Evolutionary conservation across 2,888 invertebrate species (phyloP), one percentile per base, ranked within the genome.

Genomic region (Chrysomela aeneicollis): DNA sequence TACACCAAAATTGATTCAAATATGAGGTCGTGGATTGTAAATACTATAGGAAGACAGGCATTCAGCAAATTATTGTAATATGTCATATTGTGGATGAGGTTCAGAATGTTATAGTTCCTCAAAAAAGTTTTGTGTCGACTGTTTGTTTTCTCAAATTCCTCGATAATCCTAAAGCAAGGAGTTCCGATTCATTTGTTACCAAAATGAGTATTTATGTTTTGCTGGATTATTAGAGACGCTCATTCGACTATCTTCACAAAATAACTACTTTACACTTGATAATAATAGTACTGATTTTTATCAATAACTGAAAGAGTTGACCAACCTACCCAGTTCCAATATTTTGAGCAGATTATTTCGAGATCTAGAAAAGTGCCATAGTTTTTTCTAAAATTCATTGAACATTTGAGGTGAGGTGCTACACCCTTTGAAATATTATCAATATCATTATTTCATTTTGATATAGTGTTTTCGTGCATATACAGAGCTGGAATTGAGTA

Each of bases 1-100:
- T 88, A 86, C 76, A 84, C 85, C 18, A 80, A 84, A 8, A 74
- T 86, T 2, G 81, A 82, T 55, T 67, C 74, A 9, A 78, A 80
- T 35, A 76, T 83, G 30, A 78, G 79, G 60, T 66, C 74, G 46
- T 86, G 86, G 86, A 82, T 85, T 35, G 73, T 76, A 63, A 82
- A 82, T 64, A 84, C 84, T 6, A 81, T 84, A 60, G 84, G 84
- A n/a, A 49, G 52, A 35, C 60, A 62, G 35, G 64, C 64, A 6
- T 35, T 67, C 35, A 26, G 47, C 2, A 15, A 17, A 46, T 21
- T 46, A 8, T 57, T n/a, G n/a, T n/a, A n/a, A n/a, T n/a, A n/a
- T n/a, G n/a, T n/a, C n/a, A n/a, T n/a, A n/a, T n/a, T n/a, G n/a
- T n/a, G n/a, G n/a, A n/a, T n/a, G n/a, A n/a, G n/a, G n/a, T n/a